Conservation (phyloP, 2,113 vertebrate genomes). For the Bubo blakistoni region DNA sequence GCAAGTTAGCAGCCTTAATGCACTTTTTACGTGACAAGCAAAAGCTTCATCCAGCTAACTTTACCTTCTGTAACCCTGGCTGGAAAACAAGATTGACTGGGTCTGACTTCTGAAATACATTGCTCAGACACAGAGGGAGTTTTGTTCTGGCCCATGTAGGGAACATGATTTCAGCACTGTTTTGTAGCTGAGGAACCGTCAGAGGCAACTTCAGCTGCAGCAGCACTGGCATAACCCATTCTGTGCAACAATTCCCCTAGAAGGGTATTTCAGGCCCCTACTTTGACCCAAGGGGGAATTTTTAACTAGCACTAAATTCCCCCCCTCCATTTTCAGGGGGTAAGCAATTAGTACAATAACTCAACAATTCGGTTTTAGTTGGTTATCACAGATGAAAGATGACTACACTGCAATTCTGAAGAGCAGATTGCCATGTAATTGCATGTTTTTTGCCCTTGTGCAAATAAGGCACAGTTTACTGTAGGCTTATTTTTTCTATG, state of each 20-base stretch:
- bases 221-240: neutral
- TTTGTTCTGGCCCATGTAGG: neutral
- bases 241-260: neutral
- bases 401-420: neutral
- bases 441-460: neutral
- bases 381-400: neutral
- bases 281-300: neutral
- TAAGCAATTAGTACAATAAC: neutral
- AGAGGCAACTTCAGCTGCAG: neutral
- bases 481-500: neutral
- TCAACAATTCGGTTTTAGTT: neutral
- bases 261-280: neutral
- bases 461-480: conserved; percentile 19
- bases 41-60: neutral
- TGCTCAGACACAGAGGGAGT: neutral
- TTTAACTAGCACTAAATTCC: neutral
- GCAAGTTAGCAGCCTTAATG: neutral
- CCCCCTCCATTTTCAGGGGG: neutral
- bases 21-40: neutral
- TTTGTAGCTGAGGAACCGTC: neutral
- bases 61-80: neutral
- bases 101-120: neutral
- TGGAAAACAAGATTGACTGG: neutral
- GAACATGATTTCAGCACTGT: neutral
- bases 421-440: neutral